Conservation (phyloP, 2,113 vertebrate genomes). For the Donacobius atricapilla region DNA sequence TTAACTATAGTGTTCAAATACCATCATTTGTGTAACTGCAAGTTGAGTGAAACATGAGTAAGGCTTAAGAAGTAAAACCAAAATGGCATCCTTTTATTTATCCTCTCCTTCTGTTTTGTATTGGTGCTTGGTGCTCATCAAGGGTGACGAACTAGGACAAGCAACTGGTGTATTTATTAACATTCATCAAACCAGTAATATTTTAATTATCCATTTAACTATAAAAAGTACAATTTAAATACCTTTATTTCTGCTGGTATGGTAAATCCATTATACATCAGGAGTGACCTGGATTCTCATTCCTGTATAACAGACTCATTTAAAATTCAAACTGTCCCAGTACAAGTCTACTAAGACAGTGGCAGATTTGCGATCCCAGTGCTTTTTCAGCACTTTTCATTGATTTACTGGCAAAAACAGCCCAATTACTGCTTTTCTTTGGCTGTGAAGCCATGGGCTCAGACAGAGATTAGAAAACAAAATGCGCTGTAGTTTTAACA, state of each 20-base stretch:
- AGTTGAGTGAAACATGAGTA: not conserved
- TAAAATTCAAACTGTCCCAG: slow-evolving; percentile 6
- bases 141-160: not conserved
- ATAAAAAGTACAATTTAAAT: not conserved
- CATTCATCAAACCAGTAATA: not conserved
- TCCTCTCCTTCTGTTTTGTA: not conserved
- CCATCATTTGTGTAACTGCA: not conserved
- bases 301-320: not conserved
- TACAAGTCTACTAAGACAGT: not conserved
- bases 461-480: not conserved
- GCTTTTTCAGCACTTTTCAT: slow-evolving; percentile 27
- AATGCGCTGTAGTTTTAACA: not conserved
- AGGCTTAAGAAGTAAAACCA: not conserved
- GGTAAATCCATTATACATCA: slow-evolving; percentile 3
- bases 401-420: not conserved
- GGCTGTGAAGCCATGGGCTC: not conserved
- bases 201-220: not conserved
- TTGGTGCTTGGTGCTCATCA: not conserved
- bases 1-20: not conserved
- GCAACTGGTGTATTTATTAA: not conserved
- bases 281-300: slow-evolving; percentile 28
- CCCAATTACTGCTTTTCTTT: not conserved
- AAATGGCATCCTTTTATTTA: not conserved
- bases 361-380: not conserved
- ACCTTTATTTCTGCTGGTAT: not conserved